These are phyloP conservation scores for Mamestra configurata DNA, from an alignment of 1,140 invertebrate genomes.

Conservation along the genomic window DNA sequence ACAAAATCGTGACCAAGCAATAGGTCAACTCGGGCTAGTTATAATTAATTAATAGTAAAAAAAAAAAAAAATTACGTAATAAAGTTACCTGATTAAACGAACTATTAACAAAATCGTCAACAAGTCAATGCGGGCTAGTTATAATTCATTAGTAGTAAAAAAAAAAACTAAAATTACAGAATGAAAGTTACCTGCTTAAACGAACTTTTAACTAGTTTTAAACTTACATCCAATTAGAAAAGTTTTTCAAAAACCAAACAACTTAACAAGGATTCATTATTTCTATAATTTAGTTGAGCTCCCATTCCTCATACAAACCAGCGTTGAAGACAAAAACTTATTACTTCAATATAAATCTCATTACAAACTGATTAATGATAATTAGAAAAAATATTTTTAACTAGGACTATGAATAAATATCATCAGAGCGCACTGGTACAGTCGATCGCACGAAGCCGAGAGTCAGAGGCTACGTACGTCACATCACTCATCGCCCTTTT, in stretches of 20 bases:
- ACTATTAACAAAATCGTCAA: too few species aligned
- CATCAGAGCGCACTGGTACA: slow-evolving; percentile 52
- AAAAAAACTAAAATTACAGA: neutral
- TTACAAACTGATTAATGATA: slow-evolving; percentile 47
- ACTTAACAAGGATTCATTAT: neutral
- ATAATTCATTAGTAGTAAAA: neutral
- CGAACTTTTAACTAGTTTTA: too few species aligned
- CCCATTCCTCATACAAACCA: slow-evolving; percentile 19
- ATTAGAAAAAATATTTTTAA: slow-evolving; percentile 50
- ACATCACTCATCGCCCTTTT: slow-evolving; percentile 81
- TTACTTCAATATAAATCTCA: slow-evolving; percentile 44
- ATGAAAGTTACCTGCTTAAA: too few species aligned
- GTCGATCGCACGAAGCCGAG: slow-evolving; percentile 65
- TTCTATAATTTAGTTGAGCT: neutral
- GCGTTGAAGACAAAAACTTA: slow-evolving; percentile 34
- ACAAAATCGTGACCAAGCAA: too few species aligned
- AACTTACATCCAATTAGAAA: neutral
- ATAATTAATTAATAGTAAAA: too few species aligned
- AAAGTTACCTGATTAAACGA: too few species aligned
- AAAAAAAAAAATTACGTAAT: too few species aligned
- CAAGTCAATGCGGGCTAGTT: too few species aligned
- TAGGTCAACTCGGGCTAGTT: too few species aligned
- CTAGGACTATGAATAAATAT: slow-evolving; percentile 55
- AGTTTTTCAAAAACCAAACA: neutral
- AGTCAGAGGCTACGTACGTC: slow-evolving; percentile 79